Evolutionary conservation across 1,140 invertebrate genomes (phyloP).

Genomic region (Condylostylus longicornis): DNA sequence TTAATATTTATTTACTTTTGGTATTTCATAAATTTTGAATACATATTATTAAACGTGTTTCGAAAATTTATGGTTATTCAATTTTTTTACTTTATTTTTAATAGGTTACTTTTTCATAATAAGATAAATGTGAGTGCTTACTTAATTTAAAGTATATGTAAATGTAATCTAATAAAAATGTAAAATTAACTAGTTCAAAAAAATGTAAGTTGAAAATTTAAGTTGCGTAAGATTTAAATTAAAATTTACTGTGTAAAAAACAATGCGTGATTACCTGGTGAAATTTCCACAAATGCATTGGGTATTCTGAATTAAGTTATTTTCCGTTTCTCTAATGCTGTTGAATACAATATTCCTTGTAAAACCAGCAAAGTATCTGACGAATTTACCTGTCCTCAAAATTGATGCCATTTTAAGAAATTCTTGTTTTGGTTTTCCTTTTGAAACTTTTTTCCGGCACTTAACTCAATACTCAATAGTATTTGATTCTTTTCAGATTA

Average conservation of each 20-base stretch:
- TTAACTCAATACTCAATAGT: no score
- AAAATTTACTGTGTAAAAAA: not conserved
- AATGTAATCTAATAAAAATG: not conserved
- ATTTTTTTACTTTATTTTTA: no score
- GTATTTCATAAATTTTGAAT: constrained; percentile 15
- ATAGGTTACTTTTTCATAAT: no score
- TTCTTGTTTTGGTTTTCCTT: no score
- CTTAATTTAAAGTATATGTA: not conserved
- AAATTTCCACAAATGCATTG: constrained; percentile 33
- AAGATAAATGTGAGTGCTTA: not conserved
- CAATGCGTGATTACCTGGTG: constrained; percentile 30
- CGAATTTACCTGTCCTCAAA: constrained; percentile 50
- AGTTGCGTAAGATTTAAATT: constrained; percentile 3
- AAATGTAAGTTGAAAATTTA: no score
- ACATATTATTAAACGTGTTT: constrained; percentile 3
- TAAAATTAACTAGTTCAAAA: no score
- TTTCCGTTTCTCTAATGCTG: constrained; percentile 38
- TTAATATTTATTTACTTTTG: constrained; percentile 5
- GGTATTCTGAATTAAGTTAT: constrained; percentile 32
- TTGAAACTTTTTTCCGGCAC: no score
- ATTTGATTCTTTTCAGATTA: no score
- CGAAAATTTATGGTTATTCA: no score
- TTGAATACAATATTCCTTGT: constrained; percentile 47
- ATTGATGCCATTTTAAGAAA: constrained; percentile 48
- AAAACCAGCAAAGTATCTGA: constrained; percentile 49